A percentile compares a stretch with the other conserved stretches of the same genome.
Evolutionary conservation across 2,888 invertebrate species (phyloP).

Genomic region (Andrena minutula): DNA sequence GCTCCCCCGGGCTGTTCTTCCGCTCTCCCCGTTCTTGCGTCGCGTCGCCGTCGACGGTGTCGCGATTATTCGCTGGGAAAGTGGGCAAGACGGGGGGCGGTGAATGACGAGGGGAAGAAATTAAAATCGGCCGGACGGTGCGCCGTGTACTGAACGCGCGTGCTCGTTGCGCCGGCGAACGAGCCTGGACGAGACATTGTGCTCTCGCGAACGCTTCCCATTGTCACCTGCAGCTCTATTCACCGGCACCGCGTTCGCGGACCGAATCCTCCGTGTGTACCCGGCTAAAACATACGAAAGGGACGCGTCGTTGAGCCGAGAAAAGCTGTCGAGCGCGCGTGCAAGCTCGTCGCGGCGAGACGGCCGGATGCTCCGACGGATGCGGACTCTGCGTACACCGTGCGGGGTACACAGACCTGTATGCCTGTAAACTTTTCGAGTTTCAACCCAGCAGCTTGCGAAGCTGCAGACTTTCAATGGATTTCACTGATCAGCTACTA

Average conservation of each 20-base stretch:
- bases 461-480: too few species aligned
- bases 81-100: not conserved
- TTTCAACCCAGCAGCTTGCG: too few species aligned
- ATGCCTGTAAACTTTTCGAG: too few species aligned
- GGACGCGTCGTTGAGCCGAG: slow-evolving; percentile 11
- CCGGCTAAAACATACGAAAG: slow-evolving; percentile 35
- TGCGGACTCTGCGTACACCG: not conserved
- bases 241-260: slow-evolving; percentile 30
- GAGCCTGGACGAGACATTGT: slow-evolving; percentile 10
- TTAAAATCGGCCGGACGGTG: slow-evolving; percentile 7
- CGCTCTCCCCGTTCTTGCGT: not conserved
- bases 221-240: slow-evolving; percentile 47
- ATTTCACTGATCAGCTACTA: too few species aligned
- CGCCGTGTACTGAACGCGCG: not conserved
- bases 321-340: slow-evolving; percentile 11
- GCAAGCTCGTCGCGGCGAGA: not conserved
- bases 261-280: not conserved
- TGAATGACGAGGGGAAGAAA: not conserved
- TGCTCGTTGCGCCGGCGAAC: not conserved
- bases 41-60: too few species aligned
- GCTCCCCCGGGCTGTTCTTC: not conserved
- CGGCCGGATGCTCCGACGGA: not conserved
- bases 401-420: not conserved
- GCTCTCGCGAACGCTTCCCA: slow-evolving; percentile 42
- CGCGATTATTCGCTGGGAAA: not conserved